These are phyloP conservation scores for Callorhinus ursinus DNA, from an alignment of 2,113 vertebrate species.

Conservation along the genomic window DNA sequence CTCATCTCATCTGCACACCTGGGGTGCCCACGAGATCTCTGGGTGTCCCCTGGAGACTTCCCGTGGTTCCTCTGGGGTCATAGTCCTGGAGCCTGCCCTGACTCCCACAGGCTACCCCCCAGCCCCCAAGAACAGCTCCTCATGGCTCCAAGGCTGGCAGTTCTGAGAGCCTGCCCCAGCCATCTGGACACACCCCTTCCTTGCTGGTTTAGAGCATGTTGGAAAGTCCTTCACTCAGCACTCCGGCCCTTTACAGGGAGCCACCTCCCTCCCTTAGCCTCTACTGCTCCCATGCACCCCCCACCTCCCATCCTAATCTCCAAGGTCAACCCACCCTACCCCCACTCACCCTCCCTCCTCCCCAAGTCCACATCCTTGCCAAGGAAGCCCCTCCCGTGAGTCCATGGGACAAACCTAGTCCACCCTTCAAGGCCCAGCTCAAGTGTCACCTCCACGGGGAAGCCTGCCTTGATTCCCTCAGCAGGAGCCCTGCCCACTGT, in stretches of 20 bases:
- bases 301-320: not conserved
- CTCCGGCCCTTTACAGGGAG: not conserved
- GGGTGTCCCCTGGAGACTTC: not conserved
- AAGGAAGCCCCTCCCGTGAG: not conserved
- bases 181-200: rapidly evolving
- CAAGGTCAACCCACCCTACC: not conserved
- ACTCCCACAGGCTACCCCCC: no score
- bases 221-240: not conserved
- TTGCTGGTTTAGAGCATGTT: not conserved
- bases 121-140: not conserved
- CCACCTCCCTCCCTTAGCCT: not conserved
- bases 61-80: not conserved
- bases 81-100: not conserved
- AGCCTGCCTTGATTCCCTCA: not conserved
- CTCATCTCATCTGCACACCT: not conserved
- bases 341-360: not conserved
- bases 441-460: not conserved
- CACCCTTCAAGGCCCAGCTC: not conserved
- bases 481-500: not conserved
- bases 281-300: not conserved
- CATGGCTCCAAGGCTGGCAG: not conserved
- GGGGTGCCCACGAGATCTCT: not conserved
- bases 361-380: not conserved
- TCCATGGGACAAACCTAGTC: not conserved
- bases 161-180: not conserved